These are phyloP conservation scores for Actinemys pallida DNA, from an alignment of 2,113 vertebrate genomes.

Conservation along the genomic window DNA sequence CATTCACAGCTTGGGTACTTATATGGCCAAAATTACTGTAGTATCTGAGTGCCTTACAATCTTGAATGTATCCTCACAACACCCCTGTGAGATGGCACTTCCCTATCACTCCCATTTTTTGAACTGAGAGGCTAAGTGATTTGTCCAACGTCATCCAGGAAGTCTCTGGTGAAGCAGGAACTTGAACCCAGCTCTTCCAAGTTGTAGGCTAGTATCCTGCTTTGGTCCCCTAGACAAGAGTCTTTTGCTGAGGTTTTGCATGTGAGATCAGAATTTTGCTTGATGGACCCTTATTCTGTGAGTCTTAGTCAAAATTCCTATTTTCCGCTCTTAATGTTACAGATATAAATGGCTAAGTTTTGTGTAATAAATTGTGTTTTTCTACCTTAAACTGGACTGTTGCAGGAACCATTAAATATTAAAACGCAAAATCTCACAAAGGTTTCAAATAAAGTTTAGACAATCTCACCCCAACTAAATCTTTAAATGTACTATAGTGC, in stretches of 20 bases:
- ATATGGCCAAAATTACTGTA: background rate
- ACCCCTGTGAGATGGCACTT: background rate
- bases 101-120: background rate
- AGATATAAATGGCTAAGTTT: background rate
- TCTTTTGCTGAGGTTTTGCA: background rate
- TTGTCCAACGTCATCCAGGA: background rate
- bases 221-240: background rate
- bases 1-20: background rate
- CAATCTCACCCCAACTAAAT: background rate
- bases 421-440: background rate
- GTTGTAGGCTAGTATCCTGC: background rate
- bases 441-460: fast-evolving
- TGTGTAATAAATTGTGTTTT: background rate
- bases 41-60: background rate
- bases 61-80: background rate
- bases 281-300: background rate
- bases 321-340: background rate
- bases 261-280: background rate
- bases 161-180: background rate
- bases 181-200: background rate
- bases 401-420: background rate
- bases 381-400: background rate
- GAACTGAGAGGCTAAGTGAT: background rate
- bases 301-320: background rate
- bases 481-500: background rate